phyloP scores from a whole-genome alignment of 2,888 invertebrate species.

The Myopa testacea region DNA sequence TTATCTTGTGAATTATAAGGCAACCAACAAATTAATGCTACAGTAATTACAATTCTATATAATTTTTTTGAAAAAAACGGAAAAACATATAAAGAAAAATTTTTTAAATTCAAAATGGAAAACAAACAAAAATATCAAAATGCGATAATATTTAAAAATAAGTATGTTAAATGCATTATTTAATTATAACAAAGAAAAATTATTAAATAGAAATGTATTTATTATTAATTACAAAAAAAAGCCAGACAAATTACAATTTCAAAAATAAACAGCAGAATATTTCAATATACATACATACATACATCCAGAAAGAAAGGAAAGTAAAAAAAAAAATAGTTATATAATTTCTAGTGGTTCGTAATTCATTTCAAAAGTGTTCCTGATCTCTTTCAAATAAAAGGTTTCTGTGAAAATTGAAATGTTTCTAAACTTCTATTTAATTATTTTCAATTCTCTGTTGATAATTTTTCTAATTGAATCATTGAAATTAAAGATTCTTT shows the following conservation, averaged over 20 bases:
- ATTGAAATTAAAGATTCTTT: background rate
- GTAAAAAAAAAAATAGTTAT: too few relatives aligned
- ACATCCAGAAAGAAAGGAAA: too few relatives aligned
- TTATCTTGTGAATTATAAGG: constrained; percentile 22
- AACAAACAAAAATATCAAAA: constrained; percentile 32
- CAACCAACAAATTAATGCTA: constrained; percentile 29
- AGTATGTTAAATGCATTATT: constrained; percentile 32
- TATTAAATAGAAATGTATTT: background rate
- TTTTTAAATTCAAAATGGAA: constrained; percentile 39
- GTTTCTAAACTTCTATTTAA: too few relatives aligned
- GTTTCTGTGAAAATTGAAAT: too few relatives aligned
- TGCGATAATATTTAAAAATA: constrained; percentile 32
- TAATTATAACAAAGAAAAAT: constrained; percentile 7
- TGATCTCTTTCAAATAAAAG: too few relatives aligned
- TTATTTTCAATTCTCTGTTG: background rate
- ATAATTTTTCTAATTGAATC: background rate
- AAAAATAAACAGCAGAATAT: too few relatives aligned
- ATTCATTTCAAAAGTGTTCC: too few relatives aligned
- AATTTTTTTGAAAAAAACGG: constrained; percentile 35
- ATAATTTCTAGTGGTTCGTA: too few relatives aligned
- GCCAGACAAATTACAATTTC: background rate
- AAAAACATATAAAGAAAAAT: constrained; percentile 42
- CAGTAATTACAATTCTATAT: constrained; percentile 29
- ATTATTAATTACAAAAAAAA: background rate
- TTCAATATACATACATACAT: too few relatives aligned